Evolutionary conservation across 2,888 invertebrate genomes (phyloP), one percentile per base, ranked within the genome.

Genomic region (Tortrix viridana): DNA sequence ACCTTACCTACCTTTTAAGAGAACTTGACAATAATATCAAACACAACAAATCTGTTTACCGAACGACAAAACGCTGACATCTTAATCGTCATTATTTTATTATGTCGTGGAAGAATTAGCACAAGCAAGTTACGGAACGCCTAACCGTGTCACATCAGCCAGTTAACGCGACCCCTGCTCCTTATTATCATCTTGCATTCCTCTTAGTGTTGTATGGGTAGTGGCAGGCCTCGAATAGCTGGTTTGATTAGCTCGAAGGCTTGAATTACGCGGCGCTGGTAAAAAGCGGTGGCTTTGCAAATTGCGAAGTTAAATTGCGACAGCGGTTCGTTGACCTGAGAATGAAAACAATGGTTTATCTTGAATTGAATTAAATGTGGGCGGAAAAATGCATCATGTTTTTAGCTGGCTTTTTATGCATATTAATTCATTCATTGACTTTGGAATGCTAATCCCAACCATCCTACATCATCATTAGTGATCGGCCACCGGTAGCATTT

Each of bases 201-300:
- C 9, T 3, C 14, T 1, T 7, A 47, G 38, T 20, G 1, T 32
- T 19, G 5, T 41, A 6, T 9, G 3, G 23, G 38, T 16, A 49
- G 66, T 62, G 67, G 60, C 43, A 57, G 71, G 32, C 74, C 68
- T 66, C 18, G 32, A 23, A 37, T 23, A 9, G 16, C 50, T 80
- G 77, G 80, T 76, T 77, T 72, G 68, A 74, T 80, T 80, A 67
- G 68, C 70, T 73, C 72, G 71, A 69, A 71, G 72, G 62, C 74
- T 84, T 70, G 74, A 80, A 80, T 85, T 83, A 82, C 79, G 74
- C 72, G 74, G 72, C 73, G 76, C 66, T 70, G 76, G 80, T 80
- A 80, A 84, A 85, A 80, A 68, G 70, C 74, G 59, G 73, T 71
- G 76, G 72, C 73, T 75, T 71, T 66, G 71, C 71, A 74, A 75